Conservation (phyloP, 2,113 vertebrate genomes). For the Microcebus ravelobensis region DNA sequence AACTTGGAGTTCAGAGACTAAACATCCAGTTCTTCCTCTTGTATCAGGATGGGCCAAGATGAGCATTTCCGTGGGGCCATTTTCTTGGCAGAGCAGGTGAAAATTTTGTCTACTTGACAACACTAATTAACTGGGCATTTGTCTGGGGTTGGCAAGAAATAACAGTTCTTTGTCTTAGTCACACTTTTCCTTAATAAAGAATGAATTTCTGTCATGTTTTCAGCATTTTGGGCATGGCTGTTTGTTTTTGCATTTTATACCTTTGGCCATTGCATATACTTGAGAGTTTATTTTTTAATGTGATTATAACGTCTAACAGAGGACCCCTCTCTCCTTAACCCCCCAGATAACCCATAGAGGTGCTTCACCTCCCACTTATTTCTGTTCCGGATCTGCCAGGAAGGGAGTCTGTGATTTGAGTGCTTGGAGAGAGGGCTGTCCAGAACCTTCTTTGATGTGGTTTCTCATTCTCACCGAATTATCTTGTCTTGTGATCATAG, state of each 20-base stretch:
- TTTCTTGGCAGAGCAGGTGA: not conserved
- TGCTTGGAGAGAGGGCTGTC: not conserved
- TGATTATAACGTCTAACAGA: not conserved
- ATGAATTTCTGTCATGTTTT: not conserved
- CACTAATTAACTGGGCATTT: not conserved
- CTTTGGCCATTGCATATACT: not conserved
- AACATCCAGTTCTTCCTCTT: not conserved
- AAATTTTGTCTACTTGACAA: not conserved
- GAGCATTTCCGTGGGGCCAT: not conserved
- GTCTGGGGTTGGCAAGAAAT: not conserved
- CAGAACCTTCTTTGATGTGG: constrained; percentile 15
- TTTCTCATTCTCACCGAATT: constrained; percentile 48
- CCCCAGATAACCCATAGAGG: not conserved
- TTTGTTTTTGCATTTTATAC: not conserved
- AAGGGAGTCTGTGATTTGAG: not conserved
- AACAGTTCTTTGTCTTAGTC: not conserved
- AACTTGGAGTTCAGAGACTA: not conserved
- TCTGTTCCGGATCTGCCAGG: not conserved
- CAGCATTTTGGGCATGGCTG: not conserved
- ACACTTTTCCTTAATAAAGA: not conserved
- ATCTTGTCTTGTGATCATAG: constrained; percentile 35
- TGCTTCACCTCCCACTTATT: not conserved
- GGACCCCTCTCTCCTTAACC: not conserved
- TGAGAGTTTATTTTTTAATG: not conserved
- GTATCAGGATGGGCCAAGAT: not conserved